Evolutionary conservation across 2,113 vertebrate genomes (phyloP), one percentile per base, ranked within the genome.

Genomic region (Corvus hawaiiensis): DNA sequence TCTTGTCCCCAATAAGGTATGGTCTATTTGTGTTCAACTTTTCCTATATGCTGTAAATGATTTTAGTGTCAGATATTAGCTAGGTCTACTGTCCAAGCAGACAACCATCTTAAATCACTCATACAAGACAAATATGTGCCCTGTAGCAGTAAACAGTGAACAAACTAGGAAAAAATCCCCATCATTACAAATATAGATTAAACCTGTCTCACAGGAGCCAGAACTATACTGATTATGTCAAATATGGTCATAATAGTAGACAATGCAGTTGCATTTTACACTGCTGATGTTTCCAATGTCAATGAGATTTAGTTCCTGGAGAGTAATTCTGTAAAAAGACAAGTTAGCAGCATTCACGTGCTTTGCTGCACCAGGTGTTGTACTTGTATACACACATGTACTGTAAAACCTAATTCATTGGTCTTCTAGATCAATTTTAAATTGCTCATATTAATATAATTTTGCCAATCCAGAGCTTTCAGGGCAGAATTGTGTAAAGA

Each of bases 21-120:
- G 27, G 73, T 62, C 17, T 82, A 23, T 85, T 84, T 86, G 55
- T 49, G 41, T 84, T 90, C 69, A 94, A 23, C 6, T 46, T 94
- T 91, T 91, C 61, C 82, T 84, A 14, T 72, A 75, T 35, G 43
- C 27, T 82, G 7, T 83, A 95, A 95, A 90, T 95, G 69, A 73
- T 79, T 82, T 94, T 87, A 52, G 11, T 94, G 69, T 88, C 82
- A 93, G 67, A 90, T 96, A 94, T 96, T 92, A 92, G 66, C 78
- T 95, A 63, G 63, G 28, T 87, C 68, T 71, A 39, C 68, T 92
- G 62, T 78, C 56, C 75, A 96, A 95, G 86, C 27, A 98, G 79
- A 89, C 61, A 97, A 90, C 91, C 49, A 84, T 92, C 52, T 96
- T 96, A 62, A 74, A 41, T 94, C 92, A 94, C 49, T 43, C 72